Conservation (phyloP, 1,140 invertebrate species). For the Pseudomyrmex concolor region DNA sequence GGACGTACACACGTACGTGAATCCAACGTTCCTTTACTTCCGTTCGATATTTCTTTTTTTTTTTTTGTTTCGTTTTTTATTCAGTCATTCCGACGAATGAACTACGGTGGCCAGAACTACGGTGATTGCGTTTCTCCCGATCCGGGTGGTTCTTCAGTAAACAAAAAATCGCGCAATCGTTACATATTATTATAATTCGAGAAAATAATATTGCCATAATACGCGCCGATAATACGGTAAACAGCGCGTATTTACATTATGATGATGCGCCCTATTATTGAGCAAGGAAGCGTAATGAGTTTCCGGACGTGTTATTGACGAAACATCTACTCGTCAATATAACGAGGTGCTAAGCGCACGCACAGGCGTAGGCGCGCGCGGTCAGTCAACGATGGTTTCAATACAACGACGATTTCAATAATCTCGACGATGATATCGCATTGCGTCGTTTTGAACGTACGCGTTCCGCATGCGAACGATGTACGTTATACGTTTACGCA, state of each 20-base stretch:
- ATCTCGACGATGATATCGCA: slow-evolving; percentile 4
- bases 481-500: slow-evolving; percentile 12
- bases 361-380: slow-evolving; percentile 30
- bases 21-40: slow-evolving; percentile 18
- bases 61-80: background rate
- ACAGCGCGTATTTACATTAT: background rate
- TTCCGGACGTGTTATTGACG: slow-evolving; percentile 13
- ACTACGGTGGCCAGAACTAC: background rate
- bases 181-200: background rate
- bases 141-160: background rate
- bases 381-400: slow-evolving; percentile 31
- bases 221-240: background rate
- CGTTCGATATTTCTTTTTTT: background rate
- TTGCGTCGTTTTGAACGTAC: background rate
- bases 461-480: background rate
- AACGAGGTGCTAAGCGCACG: slow-evolving; percentile 48
- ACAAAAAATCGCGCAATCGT: background rate
- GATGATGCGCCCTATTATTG: background rate
- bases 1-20: background rate
- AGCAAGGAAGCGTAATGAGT: slow-evolving; percentile 1
- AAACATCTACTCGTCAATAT: slow-evolving; percentile 18
- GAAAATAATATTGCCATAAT: background rate
- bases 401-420: slow-evolving; percentile 37
- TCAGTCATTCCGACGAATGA: background rate
- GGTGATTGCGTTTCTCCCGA: slow-evolving; percentile 12